Conservation (phyloP, 2,797 vertebrate species). For the Ctenopoma multispine region DNA sequence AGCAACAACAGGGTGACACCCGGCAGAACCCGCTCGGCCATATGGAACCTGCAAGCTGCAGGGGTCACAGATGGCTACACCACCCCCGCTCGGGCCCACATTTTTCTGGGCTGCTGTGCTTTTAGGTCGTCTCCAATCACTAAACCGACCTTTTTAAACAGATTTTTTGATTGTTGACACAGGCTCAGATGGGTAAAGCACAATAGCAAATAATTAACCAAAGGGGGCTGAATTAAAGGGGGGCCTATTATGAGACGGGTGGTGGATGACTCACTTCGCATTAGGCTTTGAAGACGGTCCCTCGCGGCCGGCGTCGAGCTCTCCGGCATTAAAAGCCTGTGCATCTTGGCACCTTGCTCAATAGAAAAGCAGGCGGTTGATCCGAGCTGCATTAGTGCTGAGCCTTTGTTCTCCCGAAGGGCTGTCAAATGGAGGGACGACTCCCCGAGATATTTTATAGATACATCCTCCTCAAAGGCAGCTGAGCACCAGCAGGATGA, state of each 20-base stretch:
- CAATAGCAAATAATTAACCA: conserved; percentile 74
- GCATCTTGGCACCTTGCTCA: conserved; percentile 63
- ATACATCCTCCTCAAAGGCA: conserved; percentile 57
- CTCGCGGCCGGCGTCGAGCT: conserved; percentile 43
- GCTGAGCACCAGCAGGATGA: conserved; percentile 62
- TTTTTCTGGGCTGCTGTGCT: conserved; percentile 52
- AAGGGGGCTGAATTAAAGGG: conserved; percentile 66
- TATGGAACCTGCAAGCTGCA: conserved; percentile 72
- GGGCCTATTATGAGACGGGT: conserved; percentile 49
- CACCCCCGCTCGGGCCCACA: conserved; percentile 18
- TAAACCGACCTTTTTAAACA: conserved; percentile 37
- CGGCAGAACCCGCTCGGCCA: conserved; percentile 56
- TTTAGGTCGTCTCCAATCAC: conserved; percentile 44
- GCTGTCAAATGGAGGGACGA: conserved; percentile 63
- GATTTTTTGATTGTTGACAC: conserved; percentile 57
- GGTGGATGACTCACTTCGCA: conserved; percentile 69
- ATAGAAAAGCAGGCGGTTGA: conserved; percentile 61
- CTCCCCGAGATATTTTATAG: conserved; percentile 68
- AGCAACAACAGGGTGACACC: conserved; percentile 72
- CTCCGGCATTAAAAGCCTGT: conserved; percentile 61
- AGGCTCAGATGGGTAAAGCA: conserved; percentile 74
- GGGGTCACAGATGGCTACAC: conserved; percentile 73
- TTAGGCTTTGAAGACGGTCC: conserved; percentile 69
- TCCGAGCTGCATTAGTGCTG: conserved; percentile 68
- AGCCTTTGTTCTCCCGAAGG: conserved; percentile 71